Evolutionary conservation across 2,113 vertebrate genomes (phyloP), one percentile per base, ranked within the genome.

Genomic region (Prolemur simus): DNA sequence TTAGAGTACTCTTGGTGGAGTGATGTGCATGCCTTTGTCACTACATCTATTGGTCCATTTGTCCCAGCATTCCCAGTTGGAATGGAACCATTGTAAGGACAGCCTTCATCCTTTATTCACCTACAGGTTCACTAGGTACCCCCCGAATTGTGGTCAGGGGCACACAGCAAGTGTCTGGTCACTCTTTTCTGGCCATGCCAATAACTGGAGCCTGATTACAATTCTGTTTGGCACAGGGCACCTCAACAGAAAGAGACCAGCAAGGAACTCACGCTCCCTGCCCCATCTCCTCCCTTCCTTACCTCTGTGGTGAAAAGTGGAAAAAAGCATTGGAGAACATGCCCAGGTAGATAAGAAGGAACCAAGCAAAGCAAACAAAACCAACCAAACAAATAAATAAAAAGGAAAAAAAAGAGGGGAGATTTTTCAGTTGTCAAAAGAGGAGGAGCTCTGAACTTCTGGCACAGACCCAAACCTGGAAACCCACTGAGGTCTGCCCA

Each of bases 401-500:
- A 20, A 14, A 18, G 5, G 32, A 18, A 42, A 20, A 49, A 87
- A 54, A 17, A 23, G 73, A 73, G 76, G 29, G 20, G 42, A 90
- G 52, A 54, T 54, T 37, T 80, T 95, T 56, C 18, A 77, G 25
- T 91, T 91, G 77, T 87, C 68, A 68, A 64, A 76, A 87, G 85
- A 97, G 27, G 64, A 97, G 69, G 21, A 93, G 69, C 23, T 94
- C 42, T 34, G 91, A 56, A 73, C 47, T 89, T 89, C 45, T 96
- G 96, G 94, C 89, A 76, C 12, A 78, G 86, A 32, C 60, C 87
- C 96, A 96, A 95, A 96, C 92, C 80, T 96, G 80, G 96, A 96
- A 97, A 95, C 69, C 89, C 87, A 91, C 80, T 63, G 94, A 98
- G 90, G 84, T 90, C 78, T 95, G 60, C 81, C 96, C 90, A 91